Conservation (phyloP, 2,797 vertebrate species). For the Lutjanus campechanus region DNA sequence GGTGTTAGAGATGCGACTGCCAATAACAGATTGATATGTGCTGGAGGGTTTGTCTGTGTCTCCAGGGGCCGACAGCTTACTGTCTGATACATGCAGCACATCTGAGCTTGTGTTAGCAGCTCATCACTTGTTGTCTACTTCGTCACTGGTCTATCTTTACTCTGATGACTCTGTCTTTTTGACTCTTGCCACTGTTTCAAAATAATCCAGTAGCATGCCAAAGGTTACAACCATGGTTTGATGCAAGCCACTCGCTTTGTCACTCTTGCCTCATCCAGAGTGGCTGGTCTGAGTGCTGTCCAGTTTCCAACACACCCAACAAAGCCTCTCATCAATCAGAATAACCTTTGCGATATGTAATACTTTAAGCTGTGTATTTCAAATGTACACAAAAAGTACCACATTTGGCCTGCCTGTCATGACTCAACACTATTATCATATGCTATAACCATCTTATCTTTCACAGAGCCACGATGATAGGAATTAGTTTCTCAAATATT, state of each 20-base stretch:
- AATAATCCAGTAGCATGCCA: conserved; percentile 23
- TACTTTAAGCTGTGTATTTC: conserved; percentile 24
- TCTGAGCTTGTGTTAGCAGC: conserved; percentile 50
- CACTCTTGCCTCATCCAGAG: conserved; percentile 14
- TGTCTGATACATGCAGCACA: conserved; percentile 30
- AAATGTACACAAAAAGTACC: neutral
- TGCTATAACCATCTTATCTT: conserved; percentile 31
- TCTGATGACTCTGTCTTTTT: conserved; percentile 26
- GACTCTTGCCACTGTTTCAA: conserved; percentile 13
- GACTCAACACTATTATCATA: conserved; percentile 16
- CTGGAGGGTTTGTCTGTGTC: conserved; percentile 44
- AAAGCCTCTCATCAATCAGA: neutral
- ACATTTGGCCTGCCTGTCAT: conserved; percentile 2
- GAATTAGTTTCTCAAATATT: conserved; percentile 29
- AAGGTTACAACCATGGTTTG: conserved; percentile 34
- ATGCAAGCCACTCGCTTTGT: conserved; percentile 31
- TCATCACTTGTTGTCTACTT: conserved; percentile 19
- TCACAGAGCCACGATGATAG: conserved; percentile 10
- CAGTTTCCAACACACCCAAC: conserved; percentile 12
- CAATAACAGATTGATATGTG: conserved; percentile 52
- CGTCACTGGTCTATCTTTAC: conserved; percentile 35
- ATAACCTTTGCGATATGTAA: conserved; percentile 8
- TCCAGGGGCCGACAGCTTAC: conserved; percentile 36
- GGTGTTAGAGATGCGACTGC: conserved; percentile 41
- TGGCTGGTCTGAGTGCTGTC: conserved; percentile 2